Percentiles rank a stretch among this genome's conserved stretches.
These are phyloP conservation scores for Congeria kusceri DNA, from an alignment of 2,888 invertebrate genomes.

Conservation along the genomic window DNA sequence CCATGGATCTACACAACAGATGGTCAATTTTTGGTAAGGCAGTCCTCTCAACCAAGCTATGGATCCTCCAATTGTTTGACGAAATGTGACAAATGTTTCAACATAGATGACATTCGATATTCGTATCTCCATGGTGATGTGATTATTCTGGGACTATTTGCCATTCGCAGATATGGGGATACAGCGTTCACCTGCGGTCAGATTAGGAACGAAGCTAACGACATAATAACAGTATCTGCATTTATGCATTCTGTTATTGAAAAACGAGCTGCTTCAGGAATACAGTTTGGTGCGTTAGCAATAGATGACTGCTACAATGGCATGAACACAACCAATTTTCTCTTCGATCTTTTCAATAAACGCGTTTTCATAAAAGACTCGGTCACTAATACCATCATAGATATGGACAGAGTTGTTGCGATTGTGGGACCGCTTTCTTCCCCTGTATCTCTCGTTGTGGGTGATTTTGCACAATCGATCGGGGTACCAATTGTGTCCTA, in stretches of 20 bases:
- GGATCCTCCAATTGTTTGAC: slow-evolving; percentile 29
- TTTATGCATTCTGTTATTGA: slow-evolving; percentile 62
- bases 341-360: slow-evolving; percentile 64
- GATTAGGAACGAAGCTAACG: slow-evolving; percentile 54
- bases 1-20: too few species aligned
- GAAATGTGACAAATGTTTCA: slow-evolving; percentile 49
- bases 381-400: slow-evolving; percentile 37
- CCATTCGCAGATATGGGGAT: slow-evolving; percentile 59
- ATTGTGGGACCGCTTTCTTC: slow-evolving; percentile 87
- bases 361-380: slow-evolving; percentile 50
- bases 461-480: slow-evolving; percentile 65
- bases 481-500: slow-evolving; percentile 73
- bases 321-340: slow-evolving; percentile 57
- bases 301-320: slow-evolving; percentile 76
- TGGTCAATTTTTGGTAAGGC: too few species aligned
- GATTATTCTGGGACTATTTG: slow-evolving; percentile 70
- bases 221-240: slow-evolving; percentile 68
- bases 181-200: slow-evolving; percentile 60
- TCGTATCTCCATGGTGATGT: slow-evolving; percentile 69
- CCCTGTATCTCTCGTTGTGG: slow-evolving; percentile 67
- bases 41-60: too few species aligned
- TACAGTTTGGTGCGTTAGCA: slow-evolving; percentile 67
- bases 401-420: slow-evolving; percentile 79
- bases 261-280: slow-evolving; percentile 27
- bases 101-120: slow-evolving; percentile 48